These are phyloP conservation scores for Cyclophora albipunctata DNA, from an alignment of 2,888 invertebrate genomes.

Conservation along the genomic window DNA sequence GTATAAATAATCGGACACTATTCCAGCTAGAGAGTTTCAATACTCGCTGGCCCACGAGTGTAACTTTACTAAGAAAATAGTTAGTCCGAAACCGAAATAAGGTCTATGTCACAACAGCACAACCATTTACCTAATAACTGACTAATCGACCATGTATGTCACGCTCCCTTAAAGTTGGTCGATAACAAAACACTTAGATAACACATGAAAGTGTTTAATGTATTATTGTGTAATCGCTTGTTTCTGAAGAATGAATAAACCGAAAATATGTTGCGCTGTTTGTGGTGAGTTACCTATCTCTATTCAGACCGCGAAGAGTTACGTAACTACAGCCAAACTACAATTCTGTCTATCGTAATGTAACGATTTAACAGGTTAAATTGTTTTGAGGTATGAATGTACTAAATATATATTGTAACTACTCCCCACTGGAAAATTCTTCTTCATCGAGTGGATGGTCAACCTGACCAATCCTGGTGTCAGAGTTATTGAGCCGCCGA, in stretches of 20 bases:
- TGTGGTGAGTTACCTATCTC: slow-evolving; percentile 24
- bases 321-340: slow-evolving; percentile 28
- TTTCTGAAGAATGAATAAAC: slow-evolving; percentile 25
- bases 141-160: slow-evolving; percentile 29
- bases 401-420: too few species aligned
- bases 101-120: too few species aligned
- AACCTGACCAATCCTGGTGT: too few species aligned
- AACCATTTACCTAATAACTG: too few species aligned
- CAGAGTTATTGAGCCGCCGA: too few species aligned
- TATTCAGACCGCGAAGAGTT: slow-evolving; percentile 32
- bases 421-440: too few species aligned
- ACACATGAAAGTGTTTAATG: slow-evolving; percentile 56
- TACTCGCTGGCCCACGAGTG: too few species aligned
- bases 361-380: slow-evolving; percentile 14
- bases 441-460: too few species aligned
- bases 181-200: slow-evolving; percentile 52
- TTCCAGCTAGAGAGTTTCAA: too few species aligned
- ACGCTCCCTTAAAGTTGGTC: slow-evolving; percentile 36
- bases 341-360: slow-evolving; percentile 29
- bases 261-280: slow-evolving; percentile 3
- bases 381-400: neutral
- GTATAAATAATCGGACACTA: too few species aligned
- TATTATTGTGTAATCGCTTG: slow-evolving; percentile 43
- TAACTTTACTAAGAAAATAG: too few species aligned
- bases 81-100: too few species aligned